These are phyloP conservation scores for Hypsibius dujardini DNA, from an alignment of 1,140 invertebrate species.

Conservation along the genomic window DNA sequence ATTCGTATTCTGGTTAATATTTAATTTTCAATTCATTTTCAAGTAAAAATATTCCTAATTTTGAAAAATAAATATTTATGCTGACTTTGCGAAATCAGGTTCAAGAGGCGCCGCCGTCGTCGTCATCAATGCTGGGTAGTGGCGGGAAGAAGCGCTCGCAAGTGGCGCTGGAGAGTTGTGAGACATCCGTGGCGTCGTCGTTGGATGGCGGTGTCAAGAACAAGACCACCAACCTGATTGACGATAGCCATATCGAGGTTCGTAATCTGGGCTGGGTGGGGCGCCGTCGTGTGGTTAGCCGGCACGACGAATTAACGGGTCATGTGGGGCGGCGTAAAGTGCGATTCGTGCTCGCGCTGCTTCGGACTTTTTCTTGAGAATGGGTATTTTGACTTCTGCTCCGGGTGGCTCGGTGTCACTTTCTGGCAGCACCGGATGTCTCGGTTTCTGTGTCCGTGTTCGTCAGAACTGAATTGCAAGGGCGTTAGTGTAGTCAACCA, in stretches of 20 bases:
- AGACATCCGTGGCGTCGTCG: not conserved
- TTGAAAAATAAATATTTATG: too few species aligned
- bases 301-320: not conserved
- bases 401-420: not conserved
- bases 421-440: not conserved
- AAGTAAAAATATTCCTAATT: too few species aligned
- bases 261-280: not conserved
- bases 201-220: not conserved
- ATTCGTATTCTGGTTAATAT: too few species aligned
- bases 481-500: too few species aligned
- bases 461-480: too few species aligned
- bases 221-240: constrained; percentile 8
- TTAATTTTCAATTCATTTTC: too few species aligned
- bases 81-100: too few species aligned
- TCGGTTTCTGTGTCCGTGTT: too few species aligned
- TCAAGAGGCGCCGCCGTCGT: too few species aligned
- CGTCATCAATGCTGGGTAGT: not conserved
- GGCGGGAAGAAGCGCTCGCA: not conserved
- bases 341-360: not conserved
- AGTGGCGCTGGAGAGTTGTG: not conserved
- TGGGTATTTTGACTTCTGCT: not conserved
- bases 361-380: not conserved
- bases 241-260: constrained; percentile 11
- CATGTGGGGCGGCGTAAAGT: not conserved
- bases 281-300: not conserved